Evolutionary conservation across 2,888 invertebrate genomes (phyloP), one percentile per base, ranked within the genome.

Genomic region (Dastarcus helophoroides): DNA sequence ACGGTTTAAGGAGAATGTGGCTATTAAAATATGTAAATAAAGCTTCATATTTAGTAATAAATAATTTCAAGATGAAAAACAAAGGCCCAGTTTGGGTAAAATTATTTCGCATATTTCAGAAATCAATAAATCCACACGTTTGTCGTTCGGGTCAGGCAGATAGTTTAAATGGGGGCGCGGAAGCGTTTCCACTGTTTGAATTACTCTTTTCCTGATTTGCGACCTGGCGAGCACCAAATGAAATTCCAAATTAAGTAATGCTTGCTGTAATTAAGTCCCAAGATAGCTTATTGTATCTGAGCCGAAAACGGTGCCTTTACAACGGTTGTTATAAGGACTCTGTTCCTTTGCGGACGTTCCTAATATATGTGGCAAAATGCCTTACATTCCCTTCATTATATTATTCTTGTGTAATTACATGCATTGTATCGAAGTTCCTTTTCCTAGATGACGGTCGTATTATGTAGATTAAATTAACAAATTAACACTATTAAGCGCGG

Each of bases 191-290:
- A 17, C 6, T 17, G n/a, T 6, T 17, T 7, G n/a, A 17, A 17
- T 17, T 17, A 17, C 8, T 10, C 53, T 50, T 51, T 50, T 51
- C 53, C 55, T 58, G 59, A 58, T 58, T 60, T 58, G 58, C 56
- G 56, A 60, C 51, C 50, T 49, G 50, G 46, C 47, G 45, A 46
- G 49, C 49, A 42, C 49, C 54, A 60, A 61, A 62, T 62, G 60
- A 62, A 63, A 63, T 63, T 63, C 57, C 60, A 55, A 61, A 62
- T 61, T 58, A 58, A 59, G 58, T 51, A 51, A 51, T 51, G 54
- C 48, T 44, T 44, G 44, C 41, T 48, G 58, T 58, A 60, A 60
- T 60, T 62, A 58, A 55, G 56, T 53, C 54, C 46, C 53, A 51
- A 57, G 56, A 58, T 58, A 47, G 58, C 57, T 58, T 54, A 58